Conservation (phyloP, 2,113 vertebrate species). For the Microcebus tavaratra region DNA sequence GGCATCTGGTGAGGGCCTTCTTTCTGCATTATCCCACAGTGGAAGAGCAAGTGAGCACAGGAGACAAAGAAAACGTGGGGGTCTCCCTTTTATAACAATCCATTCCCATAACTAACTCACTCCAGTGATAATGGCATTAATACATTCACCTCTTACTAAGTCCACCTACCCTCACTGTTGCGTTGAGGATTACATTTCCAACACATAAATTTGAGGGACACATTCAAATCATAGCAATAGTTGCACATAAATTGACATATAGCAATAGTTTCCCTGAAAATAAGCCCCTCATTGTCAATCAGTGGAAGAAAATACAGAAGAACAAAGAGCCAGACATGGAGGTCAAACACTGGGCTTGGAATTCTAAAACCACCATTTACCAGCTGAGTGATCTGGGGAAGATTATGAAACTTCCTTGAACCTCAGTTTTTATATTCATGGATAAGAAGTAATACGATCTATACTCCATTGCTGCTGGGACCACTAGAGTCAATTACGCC, state of each 20-base stretch:
- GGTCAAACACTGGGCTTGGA: background rate
- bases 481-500: background rate
- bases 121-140: background rate
- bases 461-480: rapidly evolving
- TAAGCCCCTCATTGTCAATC: background rate
- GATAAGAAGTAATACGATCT: background rate
- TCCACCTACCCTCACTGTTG: background rate
- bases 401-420: background rate
- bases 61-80: background rate
- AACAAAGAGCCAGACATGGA: background rate
- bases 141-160: background rate
- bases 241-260: background rate
- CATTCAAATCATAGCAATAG: background rate
- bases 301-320: background rate
- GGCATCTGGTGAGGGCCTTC: background rate
- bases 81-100: background rate
- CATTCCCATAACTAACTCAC: background rate
- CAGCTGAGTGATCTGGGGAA: background rate
- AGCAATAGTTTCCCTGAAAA: background rate
- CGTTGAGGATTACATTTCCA: background rate
- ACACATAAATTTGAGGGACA: background rate
- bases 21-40: background rate
- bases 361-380: background rate
- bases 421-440: background rate
- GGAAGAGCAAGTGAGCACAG: background rate